Percentiles rank a stretch among this genome's conserved stretches.
Evolutionary conservation across 2,888 invertebrate genomes (phyloP).

Genomic region (Acronicta alni): DNA sequence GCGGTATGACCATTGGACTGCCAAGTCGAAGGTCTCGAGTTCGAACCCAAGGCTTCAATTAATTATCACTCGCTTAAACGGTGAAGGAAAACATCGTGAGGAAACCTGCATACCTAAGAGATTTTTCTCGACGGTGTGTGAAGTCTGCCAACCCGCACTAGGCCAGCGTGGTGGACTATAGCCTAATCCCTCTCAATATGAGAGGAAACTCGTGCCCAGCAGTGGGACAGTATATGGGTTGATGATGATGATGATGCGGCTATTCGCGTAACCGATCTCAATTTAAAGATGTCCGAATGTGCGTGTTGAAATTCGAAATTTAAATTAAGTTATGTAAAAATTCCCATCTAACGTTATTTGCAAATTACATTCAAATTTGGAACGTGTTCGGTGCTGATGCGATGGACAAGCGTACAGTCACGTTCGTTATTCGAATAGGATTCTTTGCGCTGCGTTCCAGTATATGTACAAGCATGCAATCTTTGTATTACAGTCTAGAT

Average conservation of each 20-base stretch:
- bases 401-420: slow-evolving; percentile 57
- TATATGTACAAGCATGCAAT: slow-evolving; percentile 16
- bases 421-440: slow-evolving; percentile 59
- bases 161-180: no score
- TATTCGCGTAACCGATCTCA: neutral
- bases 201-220: no score
- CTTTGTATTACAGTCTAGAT: slow-evolving; percentile 1
- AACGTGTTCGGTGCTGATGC: slow-evolving; percentile 62
- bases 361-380: slow-evolving; percentile 57
- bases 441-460: slow-evolving; percentile 36
- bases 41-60: no score
- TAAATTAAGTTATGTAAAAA: slow-evolving; percentile 42
- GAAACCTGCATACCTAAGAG: no score
- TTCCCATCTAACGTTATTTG: slow-evolving; percentile 41
- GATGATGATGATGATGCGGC: neutral
- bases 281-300: neutral
- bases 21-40: no score
- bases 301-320: slow-evolving; percentile 18
- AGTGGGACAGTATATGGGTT: no score
- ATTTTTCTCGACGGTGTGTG: no score
- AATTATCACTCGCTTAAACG: no score
- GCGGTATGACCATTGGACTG: no score
- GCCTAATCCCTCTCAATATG: no score
- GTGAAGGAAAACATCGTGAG: no score
- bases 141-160: no score